phyloP scores from a whole-genome alignment of 2,888 invertebrate genomes.

The Argyresthia goedartella region DNA sequence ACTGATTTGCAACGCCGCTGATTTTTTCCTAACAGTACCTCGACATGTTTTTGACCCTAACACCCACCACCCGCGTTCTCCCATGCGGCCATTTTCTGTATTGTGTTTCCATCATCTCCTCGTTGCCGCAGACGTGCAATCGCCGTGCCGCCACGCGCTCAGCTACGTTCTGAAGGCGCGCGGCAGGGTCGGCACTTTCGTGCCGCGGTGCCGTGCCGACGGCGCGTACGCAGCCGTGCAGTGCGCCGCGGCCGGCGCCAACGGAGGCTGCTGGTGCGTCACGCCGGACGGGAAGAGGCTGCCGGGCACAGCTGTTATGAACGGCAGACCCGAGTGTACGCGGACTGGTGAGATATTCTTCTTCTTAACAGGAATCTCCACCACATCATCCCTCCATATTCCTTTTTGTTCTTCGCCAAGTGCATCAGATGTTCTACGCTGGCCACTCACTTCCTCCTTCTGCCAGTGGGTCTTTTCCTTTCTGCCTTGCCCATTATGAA shows the following conservation, averaged over 20 bases:
- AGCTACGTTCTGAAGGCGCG: slow-evolving; percentile 50
- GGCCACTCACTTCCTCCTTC: too few relatives aligned
- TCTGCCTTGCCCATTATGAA: too few relatives aligned
- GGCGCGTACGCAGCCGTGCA: slow-evolving; percentile 89
- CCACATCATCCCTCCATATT: too few relatives aligned
- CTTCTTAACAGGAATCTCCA: too few relatives aligned
- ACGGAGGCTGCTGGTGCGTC: slow-evolving; percentile 91
- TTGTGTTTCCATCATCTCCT: neutral
- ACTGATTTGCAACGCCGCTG: too few relatives aligned
- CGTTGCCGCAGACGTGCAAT: slow-evolving; percentile 42
- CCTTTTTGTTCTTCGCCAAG: too few relatives aligned
- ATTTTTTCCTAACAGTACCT: too few relatives aligned
- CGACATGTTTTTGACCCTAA: too few relatives aligned
- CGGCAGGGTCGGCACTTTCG: slow-evolving; percentile 67
- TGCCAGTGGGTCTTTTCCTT: too few relatives aligned
- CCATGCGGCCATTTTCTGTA: neutral
- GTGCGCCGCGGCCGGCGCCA: slow-evolving; percentile 79
- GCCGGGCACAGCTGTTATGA: slow-evolving; percentile 81
- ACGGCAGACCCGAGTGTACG: slow-evolving; percentile 78
- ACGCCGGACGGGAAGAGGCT: slow-evolving; percentile 86
- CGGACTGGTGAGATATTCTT: slow-evolving; percentile 39
- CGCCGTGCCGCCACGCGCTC: slow-evolving; percentile 60
- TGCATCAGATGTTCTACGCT: too few relatives aligned
- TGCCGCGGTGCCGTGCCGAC: slow-evolving; percentile 85
- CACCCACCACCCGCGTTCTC: neutral